Evolutionary conservation across 2,113 vertebrate genomes (phyloP), one percentile per base, ranked within the genome.

Genomic region (Hipposideros armiger): DNA sequence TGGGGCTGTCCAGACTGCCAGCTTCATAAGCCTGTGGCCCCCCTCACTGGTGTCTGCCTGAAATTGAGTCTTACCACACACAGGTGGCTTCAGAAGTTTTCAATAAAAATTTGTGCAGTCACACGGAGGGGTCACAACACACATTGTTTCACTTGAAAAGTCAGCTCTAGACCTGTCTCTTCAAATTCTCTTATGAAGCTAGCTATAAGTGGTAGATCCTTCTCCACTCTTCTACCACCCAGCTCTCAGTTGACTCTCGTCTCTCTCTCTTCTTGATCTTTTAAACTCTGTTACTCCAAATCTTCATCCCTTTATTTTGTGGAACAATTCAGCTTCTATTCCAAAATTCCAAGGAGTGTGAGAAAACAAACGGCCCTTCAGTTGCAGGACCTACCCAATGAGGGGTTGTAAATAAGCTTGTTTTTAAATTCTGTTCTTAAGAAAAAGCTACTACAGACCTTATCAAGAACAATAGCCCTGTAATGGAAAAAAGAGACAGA

Each of bases 81-180:
- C 20, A 82, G 42, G 28, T 72, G 4, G n/a, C 72, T 92, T 91
- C 30, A 77, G 14, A 87, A 74, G 7, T 87, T 62, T 77, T 72
- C 42, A 89, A 17, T 81, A 89, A 87, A 87, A 82, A 93, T 36
- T 17, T 76, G 16, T 81, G 45, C 17, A 45, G 9, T 87, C 15
- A 56, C 19, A 24, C 69, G 58, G 15, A 62, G 24, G 13, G 3
- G 13, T 87, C 64, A 77, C 30, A 83, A 74, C 22, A 67, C 22
- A 93, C 10, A 88, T 30, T 32, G 45, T 86, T 96, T 95, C 54
- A 82, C n/a, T 82, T 86, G 62, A 86, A 95, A 94, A 95, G 28
- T 94, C 77, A 89, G 45, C 7, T 93, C 47, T 83, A 50, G 30
- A 54, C 17, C 16, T 40, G 2, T 76, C 67, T 88, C 91, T 87